phyloP scores from a whole-genome alignment of 53 echinoderm and acorn worm genomes.

The Holothuria leucospilota region DNA sequence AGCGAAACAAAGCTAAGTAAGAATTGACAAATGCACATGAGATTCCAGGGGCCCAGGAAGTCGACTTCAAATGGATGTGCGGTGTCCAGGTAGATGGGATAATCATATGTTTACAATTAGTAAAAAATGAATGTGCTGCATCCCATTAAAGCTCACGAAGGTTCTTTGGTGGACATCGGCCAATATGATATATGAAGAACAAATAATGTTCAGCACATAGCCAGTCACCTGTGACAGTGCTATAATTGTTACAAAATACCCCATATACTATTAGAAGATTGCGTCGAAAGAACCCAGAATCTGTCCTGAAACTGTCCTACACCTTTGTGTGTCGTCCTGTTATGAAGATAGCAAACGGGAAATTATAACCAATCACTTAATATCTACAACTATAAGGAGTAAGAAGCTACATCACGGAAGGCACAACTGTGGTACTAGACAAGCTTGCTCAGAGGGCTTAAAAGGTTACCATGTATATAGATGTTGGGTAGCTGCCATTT shows the following conservation, averaged over 20 bases:
- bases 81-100: background rate
- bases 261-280: constrained; percentile 69
- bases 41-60: constrained; percentile 64
- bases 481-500: too few species aligned
- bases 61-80: constrained; percentile 17
- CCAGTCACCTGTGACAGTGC: constrained; percentile 83
- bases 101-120: constrained; percentile 54
- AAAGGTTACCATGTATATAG: too few species aligned
- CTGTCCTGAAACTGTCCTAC: too few species aligned
- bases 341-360: too few species aligned
- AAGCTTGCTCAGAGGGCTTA: too few species aligned
- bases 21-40: constrained; percentile 81
- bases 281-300: background rate
- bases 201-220: constrained; percentile 79
- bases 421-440: too few species aligned
- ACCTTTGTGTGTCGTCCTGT: too few species aligned
- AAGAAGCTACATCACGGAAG: too few species aligned
- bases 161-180: constrained; percentile 78
- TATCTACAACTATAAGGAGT: too few species aligned
- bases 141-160: constrained; percentile 71
- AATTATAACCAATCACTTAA: too few species aligned
- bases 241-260: constrained; percentile 86
- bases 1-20: constrained; percentile 69
- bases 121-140: constrained; percentile 80
- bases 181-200: constrained; percentile 80